A percentile compares a stretch with the other conserved stretches of the same genome.
phyloP scores from a whole-genome alignment of 2,113 vertebrate genomes.

The Copsychus sechellarum region DNA sequence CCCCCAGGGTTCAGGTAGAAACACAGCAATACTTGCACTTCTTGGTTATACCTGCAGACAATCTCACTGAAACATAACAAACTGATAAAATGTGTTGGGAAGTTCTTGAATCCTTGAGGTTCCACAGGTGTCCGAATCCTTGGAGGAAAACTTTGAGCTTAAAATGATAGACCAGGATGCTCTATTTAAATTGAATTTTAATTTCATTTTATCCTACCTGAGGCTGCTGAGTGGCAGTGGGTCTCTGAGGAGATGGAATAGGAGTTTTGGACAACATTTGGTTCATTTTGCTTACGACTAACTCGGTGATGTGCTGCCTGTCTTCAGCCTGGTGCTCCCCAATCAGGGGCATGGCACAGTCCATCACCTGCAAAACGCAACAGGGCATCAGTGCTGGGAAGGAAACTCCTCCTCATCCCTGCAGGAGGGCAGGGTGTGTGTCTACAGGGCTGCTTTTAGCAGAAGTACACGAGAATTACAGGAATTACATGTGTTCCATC shows the following conservation, averaged over 20 bases:
- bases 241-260: slow-evolving; percentile 85
- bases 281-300: slow-evolving; percentile 92
- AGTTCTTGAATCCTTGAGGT: background rate
- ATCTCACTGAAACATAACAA: background rate
- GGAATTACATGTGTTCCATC: accelerated
- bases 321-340: slow-evolving; percentile 96
- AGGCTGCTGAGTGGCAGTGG: slow-evolving; percentile 87
- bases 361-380: slow-evolving; percentile 84
- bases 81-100: background rate
- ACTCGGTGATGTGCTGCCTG: slow-evolving; percentile 90
- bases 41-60: background rate
- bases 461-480: background rate
- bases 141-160: background rate
- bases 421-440: accelerated
- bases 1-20: background rate
- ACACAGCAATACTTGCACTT: background rate
- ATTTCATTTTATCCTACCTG: slow-evolving; percentile 79
- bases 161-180: background rate
- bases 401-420: background rate
- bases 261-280: slow-evolving; percentile 83
- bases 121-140: background rate
- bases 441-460: background rate
- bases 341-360: slow-evolving; percentile 94
- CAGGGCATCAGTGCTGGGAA: background rate
- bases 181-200: background rate